Conservation (phyloP, 2,797 vertebrate species). For the Lepidocolaptes lacrymiger region DNA sequence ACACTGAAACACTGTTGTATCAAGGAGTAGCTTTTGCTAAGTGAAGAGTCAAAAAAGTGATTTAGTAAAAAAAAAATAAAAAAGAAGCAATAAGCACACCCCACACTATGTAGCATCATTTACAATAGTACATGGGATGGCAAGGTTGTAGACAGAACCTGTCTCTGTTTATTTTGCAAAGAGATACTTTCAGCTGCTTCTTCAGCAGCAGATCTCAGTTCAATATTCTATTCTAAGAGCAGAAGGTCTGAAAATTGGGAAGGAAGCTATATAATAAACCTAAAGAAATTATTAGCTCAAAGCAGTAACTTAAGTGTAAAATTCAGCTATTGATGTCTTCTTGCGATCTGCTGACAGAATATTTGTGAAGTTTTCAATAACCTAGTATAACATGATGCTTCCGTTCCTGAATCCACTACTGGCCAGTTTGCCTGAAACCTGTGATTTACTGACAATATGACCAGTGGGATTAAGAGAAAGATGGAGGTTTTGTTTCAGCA, state of each 20-base stretch:
- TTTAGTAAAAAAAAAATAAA: background rate
- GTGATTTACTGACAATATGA: background rate
- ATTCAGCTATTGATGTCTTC: background rate
- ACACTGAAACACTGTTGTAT: background rate
- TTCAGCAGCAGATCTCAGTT: background rate
- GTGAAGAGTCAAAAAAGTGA: background rate
- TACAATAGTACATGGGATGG: background rate
- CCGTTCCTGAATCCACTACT: background rate
- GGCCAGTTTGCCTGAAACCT: background rate
- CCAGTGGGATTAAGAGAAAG: background rate
- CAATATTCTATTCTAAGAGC: background rate
- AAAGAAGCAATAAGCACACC: fast-evolving
- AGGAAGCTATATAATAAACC: background rate
- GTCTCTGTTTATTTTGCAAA: background rate
- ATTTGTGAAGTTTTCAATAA: background rate
- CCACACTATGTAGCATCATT: background rate
- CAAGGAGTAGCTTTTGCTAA: background rate
- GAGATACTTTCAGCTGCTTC: background rate
- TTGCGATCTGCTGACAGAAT: background rate
- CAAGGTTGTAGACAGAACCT: background rate
- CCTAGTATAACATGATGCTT: background rate
- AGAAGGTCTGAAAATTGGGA: background rate
- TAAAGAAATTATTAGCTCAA: background rate
- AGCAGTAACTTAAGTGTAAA: background rate
- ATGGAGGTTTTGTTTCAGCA: background rate